Percentiles rank a stretch among this genome's conserved stretches.
Conservation (phyloP, 2,888 invertebrate species). For the Andrena praecox region DNA sequence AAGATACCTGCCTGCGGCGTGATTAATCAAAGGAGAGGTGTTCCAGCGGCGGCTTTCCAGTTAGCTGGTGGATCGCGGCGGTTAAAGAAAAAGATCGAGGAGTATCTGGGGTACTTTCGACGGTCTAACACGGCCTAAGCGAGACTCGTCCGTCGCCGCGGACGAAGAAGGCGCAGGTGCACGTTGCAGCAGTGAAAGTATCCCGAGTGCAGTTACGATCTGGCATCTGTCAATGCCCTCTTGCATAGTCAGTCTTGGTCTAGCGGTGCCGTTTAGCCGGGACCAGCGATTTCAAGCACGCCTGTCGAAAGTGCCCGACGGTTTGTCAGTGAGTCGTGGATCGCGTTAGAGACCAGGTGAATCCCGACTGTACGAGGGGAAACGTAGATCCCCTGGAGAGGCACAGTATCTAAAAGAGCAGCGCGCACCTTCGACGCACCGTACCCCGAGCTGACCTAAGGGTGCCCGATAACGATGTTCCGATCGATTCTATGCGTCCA, state of each 20-base stretch:
- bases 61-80: neutral
- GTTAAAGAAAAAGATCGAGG: conserved; percentile 42
- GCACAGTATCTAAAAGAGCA: neutral
- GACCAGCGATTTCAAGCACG: conserved; percentile 53
- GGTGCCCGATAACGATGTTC: conserved; percentile 8
- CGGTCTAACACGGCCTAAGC: conserved; percentile 37
- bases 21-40: neutral
- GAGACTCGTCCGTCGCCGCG: conserved; percentile 58
- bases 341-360: conserved; percentile 1
- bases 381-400: neutral
- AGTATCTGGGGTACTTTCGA: conserved; percentile 54
- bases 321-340: neutral
- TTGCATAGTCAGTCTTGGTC: conserved; percentile 71
- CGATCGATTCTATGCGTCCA: conserved; percentile 5
- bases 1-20: neutral
- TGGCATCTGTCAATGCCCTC: conserved; percentile 78
- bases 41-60: conserved; percentile 27
- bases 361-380: neutral
- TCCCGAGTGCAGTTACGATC: conserved; percentile 72
- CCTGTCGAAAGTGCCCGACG: conserved; percentile 44
- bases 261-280: conserved; percentile 70
- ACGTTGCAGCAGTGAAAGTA: conserved; percentile 76
- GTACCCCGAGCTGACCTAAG: neutral
- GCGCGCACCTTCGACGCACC: neutral
- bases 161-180: conserved; percentile 72